Conservation (phyloP, 2,888 invertebrate species). For the Ectropis crepuscularia region DNA sequence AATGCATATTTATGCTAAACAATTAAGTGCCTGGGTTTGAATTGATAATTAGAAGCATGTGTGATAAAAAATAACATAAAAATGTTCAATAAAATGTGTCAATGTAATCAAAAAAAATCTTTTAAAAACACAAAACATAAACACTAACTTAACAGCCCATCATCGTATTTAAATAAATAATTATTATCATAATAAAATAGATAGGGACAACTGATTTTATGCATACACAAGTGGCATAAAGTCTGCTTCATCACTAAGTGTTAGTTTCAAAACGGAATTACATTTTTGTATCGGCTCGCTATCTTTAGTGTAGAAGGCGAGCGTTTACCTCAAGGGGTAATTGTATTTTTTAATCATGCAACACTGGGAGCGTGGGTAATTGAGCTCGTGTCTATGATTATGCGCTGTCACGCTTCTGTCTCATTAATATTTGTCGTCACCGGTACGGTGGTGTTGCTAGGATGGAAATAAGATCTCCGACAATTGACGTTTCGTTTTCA, state of each 20-base stretch:
- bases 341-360: slow-evolving; percentile 34
- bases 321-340: slow-evolving; percentile 23
- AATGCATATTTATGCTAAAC: slow-evolving; percentile 9
- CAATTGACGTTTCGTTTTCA: slow-evolving; percentile 13
- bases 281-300: slow-evolving; percentile 22
- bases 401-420: slow-evolving; percentile 38
- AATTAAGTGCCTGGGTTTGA: slow-evolving; percentile 1
- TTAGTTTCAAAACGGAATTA: slow-evolving; percentile 22
- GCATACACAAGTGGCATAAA: slow-evolving; percentile 11
- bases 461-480: slow-evolving; percentile 24
- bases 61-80: slow-evolving; percentile 1
- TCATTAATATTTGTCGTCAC: slow-evolving; percentile 41
- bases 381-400: slow-evolving; percentile 34
- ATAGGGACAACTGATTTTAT: slow-evolving; percentile 23
- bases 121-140: slow-evolving; percentile 7
- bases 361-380: slow-evolving; percentile 34
- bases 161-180: slow-evolving; percentile 26
- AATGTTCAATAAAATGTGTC: slow-evolving; percentile 6
- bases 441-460: slow-evolving; percentile 36
- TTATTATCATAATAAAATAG: slow-evolving; percentile 18
- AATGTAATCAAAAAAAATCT: slow-evolving; percentile 18
- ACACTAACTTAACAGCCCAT: slow-evolving; percentile 21
- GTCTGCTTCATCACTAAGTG: slow-evolving; percentile 16
- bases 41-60: neutral
- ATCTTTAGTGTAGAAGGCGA: slow-evolving; percentile 9